Percentiles rank a stretch among this genome's conserved stretches.
Conservation (phyloP, 2,888 invertebrate genomes). For the Sylvicola cinctus region DNA sequence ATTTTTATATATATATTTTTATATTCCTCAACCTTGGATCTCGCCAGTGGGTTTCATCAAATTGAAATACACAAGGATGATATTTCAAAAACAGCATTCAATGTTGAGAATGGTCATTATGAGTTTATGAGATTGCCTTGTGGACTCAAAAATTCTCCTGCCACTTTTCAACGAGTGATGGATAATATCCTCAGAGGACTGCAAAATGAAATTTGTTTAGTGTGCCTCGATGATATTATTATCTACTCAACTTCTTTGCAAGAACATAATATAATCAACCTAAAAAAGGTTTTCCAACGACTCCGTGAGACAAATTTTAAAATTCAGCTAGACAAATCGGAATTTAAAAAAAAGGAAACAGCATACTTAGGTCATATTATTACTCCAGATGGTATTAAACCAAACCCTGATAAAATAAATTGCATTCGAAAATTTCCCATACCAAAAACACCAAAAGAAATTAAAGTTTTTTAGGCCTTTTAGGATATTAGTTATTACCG, state of each 20-base stretch:
- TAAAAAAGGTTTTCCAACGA: conserved; percentile 10
- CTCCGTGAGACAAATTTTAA: conserved; percentile 9
- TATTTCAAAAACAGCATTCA: conserved; percentile 11
- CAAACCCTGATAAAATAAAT: conserved; percentile 14
- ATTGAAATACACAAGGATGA: no score
- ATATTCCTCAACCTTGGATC: no score
- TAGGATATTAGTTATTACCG: conserved; percentile 11
- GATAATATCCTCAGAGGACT: conserved; percentile 11
- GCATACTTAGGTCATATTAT: conserved; percentile 16
- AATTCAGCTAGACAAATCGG: no score
- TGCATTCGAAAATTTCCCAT: conserved; percentile 11
- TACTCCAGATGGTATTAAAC: conserved; percentile 14
- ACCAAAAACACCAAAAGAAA: conserved; percentile 12
- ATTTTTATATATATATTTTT: no score
- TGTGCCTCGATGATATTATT: conserved; percentile 16
- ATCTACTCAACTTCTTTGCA: conserved; percentile 12
- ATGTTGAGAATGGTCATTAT: conserved; percentile 8
- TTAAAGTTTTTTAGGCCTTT: conserved; percentile 12
- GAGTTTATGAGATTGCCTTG: conserved; percentile 13
- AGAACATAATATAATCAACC: conserved; percentile 11
- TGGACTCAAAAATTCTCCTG: conserved; percentile 14
- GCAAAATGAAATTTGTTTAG: conserved; percentile 11
- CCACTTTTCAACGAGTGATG: conserved; percentile 17
- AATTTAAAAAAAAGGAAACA: conserved; percentile 12
- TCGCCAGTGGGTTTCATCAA: no score